Conservation (phyloP, 2,888 invertebrate species). For the Octonoba sinensis region DNA sequence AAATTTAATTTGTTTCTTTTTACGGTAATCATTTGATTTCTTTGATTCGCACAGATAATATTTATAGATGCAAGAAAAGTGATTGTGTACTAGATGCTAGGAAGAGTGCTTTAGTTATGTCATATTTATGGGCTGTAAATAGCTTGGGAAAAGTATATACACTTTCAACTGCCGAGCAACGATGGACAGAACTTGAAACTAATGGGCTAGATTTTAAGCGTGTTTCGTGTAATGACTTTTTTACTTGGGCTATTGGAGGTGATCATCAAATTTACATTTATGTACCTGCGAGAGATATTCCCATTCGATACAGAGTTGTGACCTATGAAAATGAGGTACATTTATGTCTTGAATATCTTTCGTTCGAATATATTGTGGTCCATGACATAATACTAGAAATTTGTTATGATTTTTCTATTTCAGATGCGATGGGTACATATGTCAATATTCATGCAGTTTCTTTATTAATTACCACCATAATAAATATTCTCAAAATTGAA, state of each 20-base stretch:
- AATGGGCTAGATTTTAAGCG: constrained; percentile 90
- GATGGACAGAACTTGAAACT: constrained; percentile 89
- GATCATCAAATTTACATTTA: constrained; percentile 93
- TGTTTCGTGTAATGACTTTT: constrained; percentile 78
- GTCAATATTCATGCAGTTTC: no score
- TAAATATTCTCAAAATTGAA: no score
- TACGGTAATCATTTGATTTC: no score
- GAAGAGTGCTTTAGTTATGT: constrained; percentile 1
- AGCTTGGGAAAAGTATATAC: constrained; percentile 59
- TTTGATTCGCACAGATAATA: no score
- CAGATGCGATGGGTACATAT: no score
- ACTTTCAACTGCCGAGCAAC: constrained; percentile 46
- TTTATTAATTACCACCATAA: no score
- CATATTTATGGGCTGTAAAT: constrained; percentile 59
- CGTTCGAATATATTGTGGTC: not conserved
- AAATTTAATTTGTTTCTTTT: no score
- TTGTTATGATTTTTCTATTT: no score
- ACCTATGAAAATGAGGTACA: constrained; percentile 90
- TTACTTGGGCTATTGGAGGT: constrained; percentile 92
- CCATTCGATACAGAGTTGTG: constrained; percentile 89
- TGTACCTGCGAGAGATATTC: constrained; percentile 89
- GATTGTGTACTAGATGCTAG: no score
- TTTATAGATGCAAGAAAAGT: no score
- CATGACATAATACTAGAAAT: no score
- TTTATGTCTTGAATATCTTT: not conserved